These are phyloP conservation scores for Pharmacophagus antenor DNA, from an alignment of 2,888 invertebrate species.

Conservation along the genomic window DNA sequence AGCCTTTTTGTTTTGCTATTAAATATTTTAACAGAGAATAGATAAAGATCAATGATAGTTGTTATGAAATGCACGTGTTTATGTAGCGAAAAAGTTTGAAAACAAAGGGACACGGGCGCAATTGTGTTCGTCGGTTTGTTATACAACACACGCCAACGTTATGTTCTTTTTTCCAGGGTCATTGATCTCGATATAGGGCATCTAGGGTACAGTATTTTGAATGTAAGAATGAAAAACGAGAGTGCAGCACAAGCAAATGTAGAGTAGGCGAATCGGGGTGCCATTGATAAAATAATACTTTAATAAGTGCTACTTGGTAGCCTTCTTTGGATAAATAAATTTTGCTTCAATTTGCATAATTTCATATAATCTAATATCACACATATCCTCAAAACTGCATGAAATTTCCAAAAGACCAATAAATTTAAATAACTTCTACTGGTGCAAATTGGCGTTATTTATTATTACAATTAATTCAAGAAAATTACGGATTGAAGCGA, in stretches of 20 bases:
- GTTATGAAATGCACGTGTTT: neutral
- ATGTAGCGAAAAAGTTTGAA: neutral
- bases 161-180: slow-evolving; percentile 12
- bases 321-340: too few relatives aligned
- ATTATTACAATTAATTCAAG: too few relatives aligned
- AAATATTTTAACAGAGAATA: neutral
- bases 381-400: too few relatives aligned
- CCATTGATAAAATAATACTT: too few relatives aligned
- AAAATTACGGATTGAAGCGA: too few relatives aligned
- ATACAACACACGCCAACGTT: neutral
- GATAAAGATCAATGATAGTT: neutral
- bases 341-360: too few relatives aligned
- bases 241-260: neutral
- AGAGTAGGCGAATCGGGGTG: neutral
- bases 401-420: too few relatives aligned
- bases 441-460: too few relatives aligned
- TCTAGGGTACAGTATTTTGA: slow-evolving; percentile 3
- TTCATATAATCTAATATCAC: too few relatives aligned
- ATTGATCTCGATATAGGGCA: slow-evolving; percentile 21
- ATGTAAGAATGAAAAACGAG: slow-evolving; percentile 3
- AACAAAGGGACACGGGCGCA: neutral
- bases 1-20: neutral
- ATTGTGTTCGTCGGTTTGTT: slow-evolving; percentile 6
- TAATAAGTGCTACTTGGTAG: neutral
- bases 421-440: too few relatives aligned